A percentile compares a stretch with the other conserved stretches of the same genome.
phyloP scores from a whole-genome alignment of 2,797 vertebrate species.

The Poecile montanus region DNA sequence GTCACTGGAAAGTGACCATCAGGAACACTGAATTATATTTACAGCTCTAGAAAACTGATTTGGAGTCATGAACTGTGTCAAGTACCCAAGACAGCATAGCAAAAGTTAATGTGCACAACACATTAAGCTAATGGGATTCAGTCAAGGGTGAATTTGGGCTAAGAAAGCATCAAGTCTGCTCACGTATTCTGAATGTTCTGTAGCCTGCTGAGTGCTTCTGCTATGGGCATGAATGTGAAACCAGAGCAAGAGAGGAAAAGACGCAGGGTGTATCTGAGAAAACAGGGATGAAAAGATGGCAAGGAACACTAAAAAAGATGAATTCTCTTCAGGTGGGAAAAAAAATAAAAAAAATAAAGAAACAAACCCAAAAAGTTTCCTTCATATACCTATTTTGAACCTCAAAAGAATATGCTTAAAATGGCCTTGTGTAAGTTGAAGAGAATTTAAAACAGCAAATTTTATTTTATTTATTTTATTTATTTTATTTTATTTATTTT shows the following conservation, averaged over 20 bases:
- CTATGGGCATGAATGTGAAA: neutral
- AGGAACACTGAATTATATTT: neutral
- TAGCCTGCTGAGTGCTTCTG: neutral
- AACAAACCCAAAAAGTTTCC: neutral
- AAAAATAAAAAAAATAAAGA: neutral
- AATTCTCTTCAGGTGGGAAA: neutral
- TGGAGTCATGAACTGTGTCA: neutral
- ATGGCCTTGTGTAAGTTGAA: neutral
- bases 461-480: too few relatives aligned
- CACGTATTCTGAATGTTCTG: neutral
- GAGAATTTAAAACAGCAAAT: neutral
- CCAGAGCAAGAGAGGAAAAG: neutral
- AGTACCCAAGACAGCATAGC: neutral
- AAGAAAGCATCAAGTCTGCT: conserved; percentile 14
- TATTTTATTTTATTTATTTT: too few relatives aligned
- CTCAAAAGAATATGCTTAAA: neutral
- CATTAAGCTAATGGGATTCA: conserved; percentile 47
- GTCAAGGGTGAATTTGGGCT: conserved; percentile 7
- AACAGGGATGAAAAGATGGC: neutral
- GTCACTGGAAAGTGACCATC: neutral
- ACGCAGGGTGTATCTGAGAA: neutral
- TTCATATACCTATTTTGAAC: neutral
- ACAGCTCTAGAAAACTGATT: conserved; percentile 9
- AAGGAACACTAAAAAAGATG: neutral
- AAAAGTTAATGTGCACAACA: neutral